Evolutionary conservation across 1,140 invertebrate genomes (phyloP).

Genomic region (Nebria ingens): DNA sequence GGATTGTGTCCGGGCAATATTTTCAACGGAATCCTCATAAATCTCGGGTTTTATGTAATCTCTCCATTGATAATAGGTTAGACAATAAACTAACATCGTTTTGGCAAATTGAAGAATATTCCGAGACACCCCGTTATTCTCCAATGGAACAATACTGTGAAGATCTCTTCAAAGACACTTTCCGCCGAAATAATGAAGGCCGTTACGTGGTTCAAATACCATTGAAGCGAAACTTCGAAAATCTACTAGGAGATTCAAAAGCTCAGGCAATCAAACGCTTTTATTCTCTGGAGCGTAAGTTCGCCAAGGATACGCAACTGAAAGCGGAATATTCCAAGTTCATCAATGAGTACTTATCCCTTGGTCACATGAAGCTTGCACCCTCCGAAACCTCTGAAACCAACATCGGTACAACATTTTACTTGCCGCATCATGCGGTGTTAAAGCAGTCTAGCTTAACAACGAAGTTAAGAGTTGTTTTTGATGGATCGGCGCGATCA

Average conservation of each 20-base stretch:
- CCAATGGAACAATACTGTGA: slow-evolving; percentile 14
- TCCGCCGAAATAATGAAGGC: slow-evolving; percentile 11
- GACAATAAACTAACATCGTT: background rate
- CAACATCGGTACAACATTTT: slow-evolving; percentile 10
- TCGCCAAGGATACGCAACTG: slow-evolving; percentile 9
- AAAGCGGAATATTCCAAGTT: slow-evolving; percentile 14
- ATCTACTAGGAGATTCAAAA: slow-evolving; percentile 14
- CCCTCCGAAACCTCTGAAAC: slow-evolving; percentile 4
- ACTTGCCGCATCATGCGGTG: slow-evolving; percentile 30
- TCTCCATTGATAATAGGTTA: background rate
- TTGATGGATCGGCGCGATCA: slow-evolving; percentile 23
- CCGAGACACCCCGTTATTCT: background rate
- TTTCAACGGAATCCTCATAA: background rate
- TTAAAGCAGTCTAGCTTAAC: slow-evolving; percentile 18
- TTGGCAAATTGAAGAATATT: background rate
- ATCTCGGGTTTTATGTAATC: background rate
- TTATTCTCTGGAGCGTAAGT: slow-evolving; percentile 3
- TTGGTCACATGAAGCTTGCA: slow-evolving; percentile 16
- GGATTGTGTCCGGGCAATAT: slow-evolving; percentile 11
- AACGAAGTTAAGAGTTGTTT: slow-evolving; percentile 24
- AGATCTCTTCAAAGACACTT: slow-evolving; percentile 12
- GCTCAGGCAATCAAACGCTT: slow-evolving; percentile 12
- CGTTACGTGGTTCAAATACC: slow-evolving; percentile 17
- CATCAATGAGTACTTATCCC: slow-evolving; percentile 16
- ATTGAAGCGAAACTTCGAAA: background rate